Conservation (phyloP, 1,140 invertebrate species). For the Lepidurus couesii region DNA sequence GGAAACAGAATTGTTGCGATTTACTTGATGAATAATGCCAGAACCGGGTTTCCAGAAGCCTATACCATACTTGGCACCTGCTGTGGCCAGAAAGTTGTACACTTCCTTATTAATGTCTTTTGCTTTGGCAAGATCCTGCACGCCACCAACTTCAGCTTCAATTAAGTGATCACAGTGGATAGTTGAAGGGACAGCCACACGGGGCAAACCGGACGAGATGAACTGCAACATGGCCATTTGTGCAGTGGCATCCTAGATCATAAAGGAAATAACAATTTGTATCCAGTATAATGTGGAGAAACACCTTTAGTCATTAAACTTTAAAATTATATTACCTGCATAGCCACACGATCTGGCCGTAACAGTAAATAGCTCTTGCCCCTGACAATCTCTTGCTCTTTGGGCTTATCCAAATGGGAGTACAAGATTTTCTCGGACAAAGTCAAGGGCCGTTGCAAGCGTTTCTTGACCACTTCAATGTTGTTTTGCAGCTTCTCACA, state of each 20-base stretch:
- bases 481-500: slow-evolving; percentile 85
- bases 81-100: slow-evolving; percentile 89
- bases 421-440: slow-evolving; percentile 97
- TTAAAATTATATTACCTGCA: slow-evolving; percentile 59
- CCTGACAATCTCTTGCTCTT: slow-evolving; percentile 73
- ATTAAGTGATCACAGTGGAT: slow-evolving; percentile 99
- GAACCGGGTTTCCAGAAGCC: slow-evolving; percentile 99
- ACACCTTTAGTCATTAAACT: too few relatives aligned
- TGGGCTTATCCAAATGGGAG: slow-evolving; percentile 93
- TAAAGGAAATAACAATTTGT: background rate
- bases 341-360: slow-evolving; percentile 94
- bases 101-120: slow-evolving; percentile 96
- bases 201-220: slow-evolving; percentile 90
- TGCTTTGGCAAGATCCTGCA: slow-evolving; percentile 83
- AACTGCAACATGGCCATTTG: slow-evolving; percentile 99
- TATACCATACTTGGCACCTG: slow-evolving; percentile 96
- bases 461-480: slow-evolving; percentile 77
- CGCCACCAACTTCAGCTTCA: slow-evolving; percentile 87
- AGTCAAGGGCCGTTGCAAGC: slow-evolving; percentile 85
- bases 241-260: slow-evolving; percentile 89
- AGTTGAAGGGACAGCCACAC: slow-evolving; percentile 93
- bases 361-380: slow-evolving; percentile 89
- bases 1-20: background rate
- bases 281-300: background rate
- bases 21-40: slow-evolving; percentile 93